Base-by-base conservation (phyloP, 2,888 invertebrate genomes). In the Parnassius smintheus region DNA sequence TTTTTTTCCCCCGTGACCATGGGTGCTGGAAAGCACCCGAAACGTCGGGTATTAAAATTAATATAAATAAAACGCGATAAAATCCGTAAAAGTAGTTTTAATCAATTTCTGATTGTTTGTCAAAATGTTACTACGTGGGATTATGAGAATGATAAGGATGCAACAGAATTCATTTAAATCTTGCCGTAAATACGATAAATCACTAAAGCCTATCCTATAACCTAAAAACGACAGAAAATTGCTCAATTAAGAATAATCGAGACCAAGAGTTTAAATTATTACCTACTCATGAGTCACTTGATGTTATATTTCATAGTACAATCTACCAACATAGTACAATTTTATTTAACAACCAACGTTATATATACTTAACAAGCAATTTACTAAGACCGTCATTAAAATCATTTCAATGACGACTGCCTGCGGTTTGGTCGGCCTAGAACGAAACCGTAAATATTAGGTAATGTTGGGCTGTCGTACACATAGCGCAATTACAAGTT, bases 381-480 rank as follows among this genome's bases (percentile, higher is more conserved):
- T 70, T 58, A 61, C 64, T 57, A 59, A 60, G 66, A 66, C 69
- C 70, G 70, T 68, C 69, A 75, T 70, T 68, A 68, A 74, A 74
- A 75, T 74, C 61, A 75, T 77, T 77, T 78, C 79, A 80, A 78
- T 78, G 80, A 77, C 79, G 69, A 75, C 75, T 62, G 61, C 69
- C 68, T 68, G 62, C 61, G 65, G 66, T 66, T 66, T 65, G 59
- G 63, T 66, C 68, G 65, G 65, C 70, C 70, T 70, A 65, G 64
- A 67, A 69, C 65, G 64, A 67, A 59, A 66, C 68, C 59, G 62
- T 66, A 68, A 68, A 71, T 70, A 70, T 71, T 71, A 65, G 61
- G 68, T 66, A 65, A 64, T 64, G 57, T 64, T 59, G 49, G 60
- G 49, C 53, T 44, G 57, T 53, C 42, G 44, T 53, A 52, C n/a